A percentile compares a stretch with the other conserved stretches of the same genome.
These are phyloP conservation scores for Alcis repandata DNA, from an alignment of 2,888 invertebrate species.

Conservation along the genomic window DNA sequence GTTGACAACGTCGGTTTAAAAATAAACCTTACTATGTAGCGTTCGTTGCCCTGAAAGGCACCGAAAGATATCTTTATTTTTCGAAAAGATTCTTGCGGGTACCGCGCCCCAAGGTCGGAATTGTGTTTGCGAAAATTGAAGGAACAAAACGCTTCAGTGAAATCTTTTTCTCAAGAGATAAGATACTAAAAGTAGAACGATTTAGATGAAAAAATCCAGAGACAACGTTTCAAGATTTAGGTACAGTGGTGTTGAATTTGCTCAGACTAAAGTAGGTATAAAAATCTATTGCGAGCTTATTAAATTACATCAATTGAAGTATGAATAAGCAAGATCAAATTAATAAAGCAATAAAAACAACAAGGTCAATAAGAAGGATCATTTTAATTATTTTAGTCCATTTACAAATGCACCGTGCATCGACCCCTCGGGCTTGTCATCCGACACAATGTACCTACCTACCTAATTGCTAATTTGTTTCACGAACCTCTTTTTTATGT, in stretches of 20 bases:
- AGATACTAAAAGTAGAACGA: not conserved
- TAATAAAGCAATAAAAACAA: conserved; percentile 24
- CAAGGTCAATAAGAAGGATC: conserved; percentile 34
- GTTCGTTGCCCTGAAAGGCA: conserved; percentile 58
- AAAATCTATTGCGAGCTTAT: not conserved
- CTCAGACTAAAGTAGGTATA: not conserved
- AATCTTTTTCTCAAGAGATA: conserved; percentile 8
- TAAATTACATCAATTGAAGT: conserved; percentile 7
- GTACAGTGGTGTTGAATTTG: not conserved
- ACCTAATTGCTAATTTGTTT: conserved; percentile 43
- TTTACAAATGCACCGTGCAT: conserved; percentile 46
- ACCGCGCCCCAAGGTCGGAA: conserved; percentile 30
- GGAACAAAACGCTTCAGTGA: conserved; percentile 9
- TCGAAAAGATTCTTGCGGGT: conserved; percentile 30
- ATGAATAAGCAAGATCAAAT: conserved; percentile 27
- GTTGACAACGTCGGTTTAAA: conserved; percentile 56
- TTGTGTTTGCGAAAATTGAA: conserved; percentile 4
- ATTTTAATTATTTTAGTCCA: conserved; percentile 41
- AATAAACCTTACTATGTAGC: conserved; percentile 57
- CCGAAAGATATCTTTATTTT: conserved; percentile 35
- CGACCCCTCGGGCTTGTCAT: conserved; percentile 46
- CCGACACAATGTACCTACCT: conserved; percentile 35
- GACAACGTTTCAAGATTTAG: not conserved
- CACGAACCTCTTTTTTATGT: conserved; percentile 44
- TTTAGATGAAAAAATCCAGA: not conserved